These are phyloP conservation scores for Imbricaverruca yamaguchii DNA, from an alignment of 2,888 invertebrate species.

Conservation along the genomic window DNA sequence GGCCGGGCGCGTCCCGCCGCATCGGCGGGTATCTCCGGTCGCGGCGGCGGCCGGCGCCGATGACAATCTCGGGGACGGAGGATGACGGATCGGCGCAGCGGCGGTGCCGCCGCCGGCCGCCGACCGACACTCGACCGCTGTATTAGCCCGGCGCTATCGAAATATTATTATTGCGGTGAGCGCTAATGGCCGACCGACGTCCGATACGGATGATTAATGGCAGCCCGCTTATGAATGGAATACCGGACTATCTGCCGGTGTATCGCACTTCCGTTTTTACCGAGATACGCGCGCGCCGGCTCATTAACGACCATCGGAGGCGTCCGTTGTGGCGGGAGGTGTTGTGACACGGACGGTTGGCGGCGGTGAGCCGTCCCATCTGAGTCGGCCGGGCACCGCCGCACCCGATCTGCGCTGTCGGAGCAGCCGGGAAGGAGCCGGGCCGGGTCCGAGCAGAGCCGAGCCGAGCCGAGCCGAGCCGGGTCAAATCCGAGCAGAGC, in stretches of 20 bases:
- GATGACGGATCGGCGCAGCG: background rate
- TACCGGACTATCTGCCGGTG: background rate
- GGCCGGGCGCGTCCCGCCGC: background rate
- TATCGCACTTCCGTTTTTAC: conserved; percentile 12
- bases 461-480: no score
- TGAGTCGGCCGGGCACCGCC: no score
- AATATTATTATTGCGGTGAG: conserved; percentile 11
- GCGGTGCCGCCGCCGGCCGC: no score
- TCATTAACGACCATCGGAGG: background rate
- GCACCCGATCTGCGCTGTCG: no score
- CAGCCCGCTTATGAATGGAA: conserved; percentile 9
- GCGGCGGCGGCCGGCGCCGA: background rate
- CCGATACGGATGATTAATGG: conserved; percentile 4
- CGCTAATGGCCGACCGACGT: background rate
- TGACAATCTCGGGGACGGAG: background rate
- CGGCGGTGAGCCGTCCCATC: no score
- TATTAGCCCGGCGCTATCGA: conserved; percentile 12
- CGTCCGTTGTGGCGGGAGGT: no score
- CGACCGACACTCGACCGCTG: background rate
- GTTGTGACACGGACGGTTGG: no score
- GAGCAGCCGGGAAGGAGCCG: no score
- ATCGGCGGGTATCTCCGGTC: background rate
- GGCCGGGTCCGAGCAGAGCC: no score
- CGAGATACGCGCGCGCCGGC: background rate
- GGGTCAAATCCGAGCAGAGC: no score